A percentile compares a stretch with the other conserved stretches of the same genome.
phyloP scores from a whole-genome alignment of 2,797 vertebrate species.

The Enteromius viviparus region DNA sequence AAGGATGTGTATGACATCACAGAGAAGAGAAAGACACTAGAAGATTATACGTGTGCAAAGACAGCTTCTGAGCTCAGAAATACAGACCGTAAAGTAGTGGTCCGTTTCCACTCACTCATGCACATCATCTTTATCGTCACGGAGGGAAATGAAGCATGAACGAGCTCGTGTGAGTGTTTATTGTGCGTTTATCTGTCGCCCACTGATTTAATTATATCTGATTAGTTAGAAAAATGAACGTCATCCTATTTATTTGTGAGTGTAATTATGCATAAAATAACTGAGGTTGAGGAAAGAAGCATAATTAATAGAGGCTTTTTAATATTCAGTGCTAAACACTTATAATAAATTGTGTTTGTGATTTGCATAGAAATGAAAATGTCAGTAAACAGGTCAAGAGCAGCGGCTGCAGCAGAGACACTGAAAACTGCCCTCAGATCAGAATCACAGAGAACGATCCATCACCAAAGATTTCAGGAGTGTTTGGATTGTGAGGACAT shows the following conservation, averaged over 20 bases:
- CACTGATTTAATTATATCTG: slow-evolving; percentile 32
- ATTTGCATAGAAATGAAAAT: not conserved
- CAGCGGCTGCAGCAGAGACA: not conserved
- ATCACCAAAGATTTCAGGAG: not conserved
- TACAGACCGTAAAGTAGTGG: not conserved
- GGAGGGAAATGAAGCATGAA: not conserved
- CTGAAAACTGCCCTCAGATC: not conserved
- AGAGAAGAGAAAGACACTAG: not conserved
- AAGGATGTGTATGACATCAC: not conserved
- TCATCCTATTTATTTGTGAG: slow-evolving; percentile 9
- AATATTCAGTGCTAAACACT: slow-evolving; percentile 18
- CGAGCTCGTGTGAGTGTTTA: slow-evolving; percentile 5
- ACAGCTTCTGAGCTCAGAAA: not conserved
- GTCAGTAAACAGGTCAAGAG: not conserved
- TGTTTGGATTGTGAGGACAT: not conserved
- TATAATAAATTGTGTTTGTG: not conserved
- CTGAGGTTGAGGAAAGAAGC: not conserved
- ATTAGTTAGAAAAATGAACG: slow-evolving; percentile 9
- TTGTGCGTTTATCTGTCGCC: slow-evolving; percentile 11
- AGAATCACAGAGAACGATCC: too few relatives aligned
- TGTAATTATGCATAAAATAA: slow-evolving; percentile 27
- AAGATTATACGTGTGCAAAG: not conserved
- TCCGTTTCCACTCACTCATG: not conserved
- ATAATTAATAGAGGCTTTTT: not conserved
- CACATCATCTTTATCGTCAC: not conserved